Evolutionary conservation across 2,113 vertebrate genomes (phyloP).

Genomic region (Barnardius zonarius): DNA sequence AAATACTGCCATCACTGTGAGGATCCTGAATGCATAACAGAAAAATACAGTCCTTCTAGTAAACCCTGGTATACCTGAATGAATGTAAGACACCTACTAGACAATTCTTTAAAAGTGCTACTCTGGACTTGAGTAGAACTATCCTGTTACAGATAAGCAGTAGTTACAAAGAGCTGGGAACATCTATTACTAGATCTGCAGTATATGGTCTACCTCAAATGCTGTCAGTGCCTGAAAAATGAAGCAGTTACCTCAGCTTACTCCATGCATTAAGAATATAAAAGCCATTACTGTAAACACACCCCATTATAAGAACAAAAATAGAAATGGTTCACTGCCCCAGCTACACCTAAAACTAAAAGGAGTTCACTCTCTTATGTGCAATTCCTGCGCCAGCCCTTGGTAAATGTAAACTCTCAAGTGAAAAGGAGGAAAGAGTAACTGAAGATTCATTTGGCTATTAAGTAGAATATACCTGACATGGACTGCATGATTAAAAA

Average conservation of each 20-base stretch:
- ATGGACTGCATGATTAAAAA: neutral
- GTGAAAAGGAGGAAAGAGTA: neutral
- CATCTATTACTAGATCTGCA: neutral
- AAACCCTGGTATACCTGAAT: neutral
- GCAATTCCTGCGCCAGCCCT: neutral
- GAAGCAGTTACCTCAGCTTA: neutral
- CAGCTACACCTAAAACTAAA: neutral
- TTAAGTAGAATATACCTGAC: neutral
- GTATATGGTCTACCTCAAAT: neutral
- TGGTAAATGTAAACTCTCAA: neutral
- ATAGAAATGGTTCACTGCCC: neutral
- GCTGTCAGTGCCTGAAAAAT: neutral
- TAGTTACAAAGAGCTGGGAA: neutral
- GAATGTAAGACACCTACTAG: neutral
- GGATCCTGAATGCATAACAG: neutral
- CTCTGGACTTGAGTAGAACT: neutral
- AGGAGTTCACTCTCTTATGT: neutral
- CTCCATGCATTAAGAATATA: neutral
- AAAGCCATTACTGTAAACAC: neutral
- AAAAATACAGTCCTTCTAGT: neutral
- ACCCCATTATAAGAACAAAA: neutral
- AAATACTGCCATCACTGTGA: neutral
- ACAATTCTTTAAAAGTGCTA: neutral
- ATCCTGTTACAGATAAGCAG: neutral
- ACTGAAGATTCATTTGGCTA: neutral